Conservation (phyloP, 2,888 invertebrate genomes). For the Physocephala rufipes region DNA sequence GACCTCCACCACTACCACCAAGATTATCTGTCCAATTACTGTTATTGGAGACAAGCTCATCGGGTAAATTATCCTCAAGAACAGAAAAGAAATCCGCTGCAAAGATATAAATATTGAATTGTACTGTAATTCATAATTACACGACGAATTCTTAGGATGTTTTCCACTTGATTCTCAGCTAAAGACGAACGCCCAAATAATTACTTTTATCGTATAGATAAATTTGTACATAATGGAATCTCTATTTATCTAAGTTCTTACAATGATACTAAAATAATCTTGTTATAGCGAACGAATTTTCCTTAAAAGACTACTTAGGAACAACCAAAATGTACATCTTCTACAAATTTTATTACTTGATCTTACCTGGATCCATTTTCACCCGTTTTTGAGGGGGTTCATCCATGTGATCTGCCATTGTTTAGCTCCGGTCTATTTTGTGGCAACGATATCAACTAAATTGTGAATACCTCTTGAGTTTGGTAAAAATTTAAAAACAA, state of each 20-base stretch:
- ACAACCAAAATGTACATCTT: constrained; percentile 3
- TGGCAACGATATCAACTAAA: constrained; percentile 11
- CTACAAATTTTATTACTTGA: background rate
- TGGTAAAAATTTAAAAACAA: constrained; percentile 12
- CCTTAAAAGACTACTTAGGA: constrained; percentile 24
- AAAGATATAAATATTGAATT: constrained; percentile 56
- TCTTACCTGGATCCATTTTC: constrained; percentile 72
- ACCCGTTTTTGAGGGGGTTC: constrained; percentile 97
- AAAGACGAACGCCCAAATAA: no score
- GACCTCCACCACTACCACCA: constrained; percentile 69
- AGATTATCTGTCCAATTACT: constrained; percentile 77
- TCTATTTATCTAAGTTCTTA: no score
- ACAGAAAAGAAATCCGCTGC: constrained; percentile 84
- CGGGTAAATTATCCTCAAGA: constrained; percentile 91
- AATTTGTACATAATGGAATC: no score
- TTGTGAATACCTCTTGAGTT: constrained; percentile 30
- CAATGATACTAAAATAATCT: no score
- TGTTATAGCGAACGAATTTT: no score
- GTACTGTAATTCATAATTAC: background rate
- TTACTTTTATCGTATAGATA: no score
- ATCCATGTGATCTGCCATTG: constrained; percentile 95
- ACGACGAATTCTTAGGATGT: background rate
- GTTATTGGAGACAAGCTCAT: constrained; percentile 83
- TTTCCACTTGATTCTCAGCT: no score
- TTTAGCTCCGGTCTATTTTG: constrained; percentile 49